Evolutionary conservation across 2,113 vertebrate genomes (phyloP).

Genomic region (Poicephalus gulielmi): DNA sequence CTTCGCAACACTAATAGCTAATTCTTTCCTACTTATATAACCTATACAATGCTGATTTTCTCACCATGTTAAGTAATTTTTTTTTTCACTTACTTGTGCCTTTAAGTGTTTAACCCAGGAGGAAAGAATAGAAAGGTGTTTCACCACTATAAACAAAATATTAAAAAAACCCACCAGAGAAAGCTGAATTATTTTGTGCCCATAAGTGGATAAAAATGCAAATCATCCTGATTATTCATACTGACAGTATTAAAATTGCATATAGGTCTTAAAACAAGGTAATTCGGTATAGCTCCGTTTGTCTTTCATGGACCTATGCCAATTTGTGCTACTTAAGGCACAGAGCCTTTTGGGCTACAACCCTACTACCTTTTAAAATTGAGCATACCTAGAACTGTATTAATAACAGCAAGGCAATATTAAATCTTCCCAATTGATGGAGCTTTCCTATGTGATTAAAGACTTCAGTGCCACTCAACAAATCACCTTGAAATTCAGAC

Average conservation of each 20-base stretch:
- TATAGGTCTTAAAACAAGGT: neutral
- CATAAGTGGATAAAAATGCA: neutral
- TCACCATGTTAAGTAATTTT: neutral
- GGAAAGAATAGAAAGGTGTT: neutral
- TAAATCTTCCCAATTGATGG: neutral
- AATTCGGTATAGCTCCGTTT: neutral
- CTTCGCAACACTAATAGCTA: neutral
- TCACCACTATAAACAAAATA: neutral
- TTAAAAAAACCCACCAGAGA: neutral
- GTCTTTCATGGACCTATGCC: neutral
- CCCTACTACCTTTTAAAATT: neutral
- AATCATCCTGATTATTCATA: neutral
- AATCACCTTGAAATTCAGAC: neutral
- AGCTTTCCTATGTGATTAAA: neutral
- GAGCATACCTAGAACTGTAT: neutral
- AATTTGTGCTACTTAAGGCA: neutral
- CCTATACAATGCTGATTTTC: neutral
- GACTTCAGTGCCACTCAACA: neutral
- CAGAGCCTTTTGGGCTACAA: neutral
- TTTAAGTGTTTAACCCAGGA: neutral
- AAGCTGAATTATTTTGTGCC: neutral
- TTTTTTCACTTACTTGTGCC: neutral
- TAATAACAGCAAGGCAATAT: neutral
- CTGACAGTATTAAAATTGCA: fast-evolving
- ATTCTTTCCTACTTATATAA: neutral